phyloP scores from a whole-genome alignment of 2,113 vertebrate genomes.

The Smithornis capensis region DNA sequence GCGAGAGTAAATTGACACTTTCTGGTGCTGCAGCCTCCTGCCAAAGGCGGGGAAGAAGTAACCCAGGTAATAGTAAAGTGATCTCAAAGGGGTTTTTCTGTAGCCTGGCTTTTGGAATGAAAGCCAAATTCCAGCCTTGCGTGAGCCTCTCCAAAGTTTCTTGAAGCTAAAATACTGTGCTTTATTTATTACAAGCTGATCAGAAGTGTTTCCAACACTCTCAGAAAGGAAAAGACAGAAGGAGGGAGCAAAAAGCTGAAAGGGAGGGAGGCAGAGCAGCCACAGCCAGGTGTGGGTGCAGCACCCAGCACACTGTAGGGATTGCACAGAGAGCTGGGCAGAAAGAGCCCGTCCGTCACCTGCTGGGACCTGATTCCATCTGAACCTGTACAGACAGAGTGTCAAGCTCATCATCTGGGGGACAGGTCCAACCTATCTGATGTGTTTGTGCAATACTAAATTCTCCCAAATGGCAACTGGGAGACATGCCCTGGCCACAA shows the following conservation, averaged over 20 bases:
- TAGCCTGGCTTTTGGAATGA: neutral
- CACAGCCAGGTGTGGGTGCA: neutral
- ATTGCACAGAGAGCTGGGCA: accelerated
- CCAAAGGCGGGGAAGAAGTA: constrained; percentile 23
- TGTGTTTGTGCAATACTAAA: neutral
- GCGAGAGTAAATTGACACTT: constrained; percentile 42
- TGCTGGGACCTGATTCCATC: neutral
- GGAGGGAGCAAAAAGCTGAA: neutral
- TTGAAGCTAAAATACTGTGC: neutral
- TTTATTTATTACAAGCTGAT: neutral
- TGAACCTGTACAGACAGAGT: neutral
- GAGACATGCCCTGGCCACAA: neutral
- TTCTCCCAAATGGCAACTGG: neutral
- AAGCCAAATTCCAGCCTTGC: neutral
- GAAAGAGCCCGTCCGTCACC: neutral
- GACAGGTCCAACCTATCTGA: neutral
- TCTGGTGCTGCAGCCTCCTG: neutral
- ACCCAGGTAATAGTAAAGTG: constrained; percentile 27
- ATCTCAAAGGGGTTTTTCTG: neutral
- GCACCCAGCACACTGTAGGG: neutral
- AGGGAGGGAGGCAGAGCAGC: neutral
- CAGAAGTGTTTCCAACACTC: neutral
- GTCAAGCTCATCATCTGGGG: neutral
- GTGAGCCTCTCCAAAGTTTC: neutral
- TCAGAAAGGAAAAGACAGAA: neutral